Base-by-base conservation (phyloP, 2,888 invertebrate species). In the Noctua pronuba region DNA sequence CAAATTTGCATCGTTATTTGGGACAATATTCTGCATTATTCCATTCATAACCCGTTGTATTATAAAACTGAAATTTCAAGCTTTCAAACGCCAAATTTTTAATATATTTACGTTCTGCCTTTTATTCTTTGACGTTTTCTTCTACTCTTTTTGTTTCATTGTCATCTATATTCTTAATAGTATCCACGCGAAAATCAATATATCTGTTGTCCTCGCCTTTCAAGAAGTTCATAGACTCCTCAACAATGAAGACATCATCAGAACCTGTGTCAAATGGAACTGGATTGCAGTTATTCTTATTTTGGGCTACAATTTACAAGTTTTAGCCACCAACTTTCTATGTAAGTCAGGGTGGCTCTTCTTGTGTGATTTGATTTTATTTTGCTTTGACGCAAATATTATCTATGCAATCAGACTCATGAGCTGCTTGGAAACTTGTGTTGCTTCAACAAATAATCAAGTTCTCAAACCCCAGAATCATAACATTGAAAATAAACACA, bases 341-440 rank as follows among this genome's bases (percentile, higher is more conserved):
- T n/a, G 4, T n/a, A 49, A 2, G 24, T 10, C 49, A 3, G 49
- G 24, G 8, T 49, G 49, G 49, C 2, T 49, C 24, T 49, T 49
- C n/a, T 0, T 67, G 6, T 66, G 67, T 31, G 31, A 44, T 35
- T 7, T 62, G 2, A 0, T 62, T 8, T 35, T 77, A 52, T 21
- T 77, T 67, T 68, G 41, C 2, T 49, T 68, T 52, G 77, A 77
- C 41, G 44, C 18, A 35, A 73, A 76, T 65, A 76, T 76, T n/a
- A 55, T 76, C 35, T 74, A 73, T 7, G n/a, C 77, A 21, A 44
- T 68, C 3, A 49, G 62, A 52, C 41, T 68, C 10, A 35, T 77
- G 16, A 35, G 21, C 18, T 52, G 28, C 21, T 28, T 77, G 11
- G 77, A 77, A 77, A 49, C 49, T 6, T 77, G 52, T 44, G 35